Conservation (phyloP, 92 coral and sea anemone species). For the Galaxea fascicularis region DNA sequence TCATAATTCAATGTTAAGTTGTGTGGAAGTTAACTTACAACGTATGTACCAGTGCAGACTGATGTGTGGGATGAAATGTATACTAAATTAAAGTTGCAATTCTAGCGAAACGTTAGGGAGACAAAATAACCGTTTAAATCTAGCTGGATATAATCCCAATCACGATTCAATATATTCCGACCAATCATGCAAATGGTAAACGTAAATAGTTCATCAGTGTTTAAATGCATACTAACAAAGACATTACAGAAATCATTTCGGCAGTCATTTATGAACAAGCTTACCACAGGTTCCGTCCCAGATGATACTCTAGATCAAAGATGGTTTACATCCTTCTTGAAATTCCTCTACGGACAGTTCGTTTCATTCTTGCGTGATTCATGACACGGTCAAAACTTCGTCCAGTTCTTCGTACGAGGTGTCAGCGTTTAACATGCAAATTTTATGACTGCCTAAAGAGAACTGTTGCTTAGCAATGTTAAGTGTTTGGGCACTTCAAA, state of each 20-base stretch:
- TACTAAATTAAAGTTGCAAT: too few species aligned
- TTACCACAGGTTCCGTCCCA: conserved; percentile 4
- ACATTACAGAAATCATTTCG: background rate
- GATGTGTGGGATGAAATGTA: too few species aligned
- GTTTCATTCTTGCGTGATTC: background rate
- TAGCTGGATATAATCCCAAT: too few species aligned
- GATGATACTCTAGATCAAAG: background rate
- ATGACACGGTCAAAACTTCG: background rate
- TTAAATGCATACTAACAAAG: background rate
- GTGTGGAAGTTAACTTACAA: too few species aligned
- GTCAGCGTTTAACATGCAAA: conserved; percentile 20
- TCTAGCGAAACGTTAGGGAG: too few species aligned
- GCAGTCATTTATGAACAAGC: background rate
- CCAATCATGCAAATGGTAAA: too few species aligned
- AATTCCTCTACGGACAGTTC: background rate
- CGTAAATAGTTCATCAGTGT: background rate
- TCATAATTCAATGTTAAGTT: too few species aligned
- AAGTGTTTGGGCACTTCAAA: conserved; percentile 10
- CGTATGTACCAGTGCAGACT: too few species aligned
- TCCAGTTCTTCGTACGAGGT: background rate
- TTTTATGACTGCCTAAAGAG: background rate
- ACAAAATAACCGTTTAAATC: too few species aligned
- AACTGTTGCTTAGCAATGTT: conserved; percentile 31
- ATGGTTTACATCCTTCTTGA: background rate
- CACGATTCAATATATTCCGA: too few species aligned